These are phyloP conservation scores for Parus major DNA, from an alignment of 2,113 vertebrate genomes.

Conservation along the genomic window DNA sequence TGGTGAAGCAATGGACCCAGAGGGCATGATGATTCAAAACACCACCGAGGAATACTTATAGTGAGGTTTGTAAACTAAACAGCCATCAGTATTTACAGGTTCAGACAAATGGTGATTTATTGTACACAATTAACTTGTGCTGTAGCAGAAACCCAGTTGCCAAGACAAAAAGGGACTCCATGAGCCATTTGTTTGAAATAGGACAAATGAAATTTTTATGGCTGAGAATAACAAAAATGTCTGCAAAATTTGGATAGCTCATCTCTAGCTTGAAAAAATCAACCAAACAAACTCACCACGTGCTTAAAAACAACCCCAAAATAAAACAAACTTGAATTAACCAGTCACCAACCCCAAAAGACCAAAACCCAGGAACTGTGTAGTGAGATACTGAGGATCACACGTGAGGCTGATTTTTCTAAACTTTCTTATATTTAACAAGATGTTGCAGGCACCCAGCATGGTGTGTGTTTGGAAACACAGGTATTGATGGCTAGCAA, in stretches of 20 bases:
- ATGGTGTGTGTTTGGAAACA: not conserved
- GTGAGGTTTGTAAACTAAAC: not conserved
- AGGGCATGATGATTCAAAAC: not conserved
- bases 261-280: not conserved
- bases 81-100: not conserved
- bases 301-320: not conserved
- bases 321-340: not conserved
- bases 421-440: not conserved
- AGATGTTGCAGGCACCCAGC: not conserved
- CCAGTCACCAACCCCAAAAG: not conserved
- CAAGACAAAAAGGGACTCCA: not conserved
- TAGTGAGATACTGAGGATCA: not conserved
- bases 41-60: not conserved
- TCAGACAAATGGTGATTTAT: conserved; percentile 29
- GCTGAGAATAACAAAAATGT: not conserved
- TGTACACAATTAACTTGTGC: not conserved
- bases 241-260: not conserved
- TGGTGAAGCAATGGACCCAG: not conserved
- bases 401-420: not conserved
- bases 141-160: not conserved
- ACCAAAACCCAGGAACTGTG: not conserved
- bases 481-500: not conserved
- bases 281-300: not conserved
- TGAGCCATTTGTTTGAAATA: not conserved
- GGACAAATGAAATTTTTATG: not conserved